These are phyloP conservation scores for Rhagophthalmus giganteus DNA, from an alignment of 2,888 invertebrate species.

Conservation along the genomic window DNA sequence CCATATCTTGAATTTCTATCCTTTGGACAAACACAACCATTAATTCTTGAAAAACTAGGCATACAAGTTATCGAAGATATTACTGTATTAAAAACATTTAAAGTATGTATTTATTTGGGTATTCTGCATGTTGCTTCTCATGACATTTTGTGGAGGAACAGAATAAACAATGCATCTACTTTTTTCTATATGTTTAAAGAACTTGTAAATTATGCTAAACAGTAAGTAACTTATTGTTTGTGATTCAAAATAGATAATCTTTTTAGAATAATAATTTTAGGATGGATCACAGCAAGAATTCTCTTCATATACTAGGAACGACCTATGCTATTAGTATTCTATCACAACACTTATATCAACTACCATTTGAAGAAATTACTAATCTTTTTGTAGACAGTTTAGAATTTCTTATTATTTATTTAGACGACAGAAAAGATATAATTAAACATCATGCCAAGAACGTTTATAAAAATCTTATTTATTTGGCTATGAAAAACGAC, in stretches of 20 bases:
- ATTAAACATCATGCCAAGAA: too few species aligned
- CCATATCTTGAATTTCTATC: slow-evolving; percentile 17
- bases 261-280: background rate
- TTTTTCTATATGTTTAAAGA: slow-evolving; percentile 6
- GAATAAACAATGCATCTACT: slow-evolving; percentile 3
- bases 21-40: slow-evolving; percentile 3
- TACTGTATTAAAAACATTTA: slow-evolving; percentile 7
- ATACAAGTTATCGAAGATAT: slow-evolving; percentile 1
- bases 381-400: too few species aligned
- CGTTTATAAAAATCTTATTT: too few species aligned
- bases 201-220: slow-evolving; percentile 4
- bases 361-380: too few species aligned
- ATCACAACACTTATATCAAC: too few species aligned
- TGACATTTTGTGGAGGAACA: slow-evolving; percentile 1
- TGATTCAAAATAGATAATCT: too few species aligned
- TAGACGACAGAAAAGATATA: too few species aligned
- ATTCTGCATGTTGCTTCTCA: slow-evolving; percentile 8
- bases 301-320: too few species aligned
- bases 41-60: slow-evolving; percentile 5
- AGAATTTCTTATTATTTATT: too few species aligned
- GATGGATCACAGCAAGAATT: too few species aligned
- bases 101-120: slow-evolving; percentile 13
- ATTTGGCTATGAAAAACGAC: too few species aligned
- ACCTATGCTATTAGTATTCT: too few species aligned
- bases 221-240: background rate